Evolutionary conservation across 2,113 vertebrate genomes (phyloP), one percentile per base, ranked within the genome.

Genomic region (Callorhinus ursinus): DNA sequence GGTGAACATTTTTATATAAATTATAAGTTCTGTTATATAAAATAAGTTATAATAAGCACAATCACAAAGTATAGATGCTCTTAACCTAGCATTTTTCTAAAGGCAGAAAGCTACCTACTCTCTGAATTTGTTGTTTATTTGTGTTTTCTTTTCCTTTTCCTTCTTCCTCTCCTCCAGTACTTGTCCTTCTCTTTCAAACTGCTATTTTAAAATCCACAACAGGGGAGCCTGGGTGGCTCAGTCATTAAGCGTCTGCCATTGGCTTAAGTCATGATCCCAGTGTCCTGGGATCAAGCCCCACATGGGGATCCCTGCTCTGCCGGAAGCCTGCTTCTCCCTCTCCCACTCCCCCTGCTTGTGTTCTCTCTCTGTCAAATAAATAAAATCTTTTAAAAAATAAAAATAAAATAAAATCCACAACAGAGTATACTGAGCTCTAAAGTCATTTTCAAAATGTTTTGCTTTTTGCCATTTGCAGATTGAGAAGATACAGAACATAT

Each of bases 401-500:
- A 46, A 46, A 46, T 46, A 46, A 46, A 46, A 46, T 46, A 46
- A 46, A 46, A 46, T 46, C 46, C 46, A 65, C 46, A 63, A 42
- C 59, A 42, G 65, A 21, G 55, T 39, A 57, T 22, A 28, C 36
- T 33, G 67, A 95, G 21, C 51, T 67, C 49, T 83, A 42, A 88
- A 42, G 2, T 96, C 28, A 19, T 93, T 95, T 53, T 33, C 74
- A 77, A 85, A 98, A 89, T 95, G 57, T 21, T 55, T 93, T 77
- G 0, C 26, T 74, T 93, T 97, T 90, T 59, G 96, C 95, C 97
- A 46, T 96, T 80, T 76, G 11, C 95, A 99, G 99, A 99, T 99
- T 42, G 98, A 99, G 95, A 98, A 99, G 31, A 84, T 99, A 77
- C 99, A 99, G 95, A 99, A 99, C 53, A 16, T 1, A 0, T 98